Conservation (phyloP, 2,113 vertebrate species). For the Larimichthys polyactis region DNA sequence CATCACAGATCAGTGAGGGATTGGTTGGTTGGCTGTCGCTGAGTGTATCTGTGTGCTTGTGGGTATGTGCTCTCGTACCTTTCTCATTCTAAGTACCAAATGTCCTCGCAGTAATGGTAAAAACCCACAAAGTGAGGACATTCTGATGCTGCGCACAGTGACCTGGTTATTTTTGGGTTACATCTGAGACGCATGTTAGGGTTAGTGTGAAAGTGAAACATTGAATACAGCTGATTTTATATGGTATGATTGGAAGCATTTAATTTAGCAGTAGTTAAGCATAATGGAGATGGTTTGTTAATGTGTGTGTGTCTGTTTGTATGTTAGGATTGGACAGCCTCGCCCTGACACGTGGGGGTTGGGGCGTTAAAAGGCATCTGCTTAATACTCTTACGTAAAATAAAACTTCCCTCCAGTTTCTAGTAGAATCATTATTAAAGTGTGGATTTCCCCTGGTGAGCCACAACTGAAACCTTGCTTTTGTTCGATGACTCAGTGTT, state of each 20-base stretch:
- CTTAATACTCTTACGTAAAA: slow-evolving; percentile 87
- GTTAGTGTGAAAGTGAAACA: not conserved
- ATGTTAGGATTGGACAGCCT: slow-evolving; percentile 59
- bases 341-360: slow-evolving; percentile 48
- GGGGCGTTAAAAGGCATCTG: slow-evolving; percentile 77
- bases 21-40: slow-evolving; percentile 56
- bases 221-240: not conserved
- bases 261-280: not conserved
- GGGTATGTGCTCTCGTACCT: slow-evolving; percentile 20
- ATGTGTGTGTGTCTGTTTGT: slow-evolving; percentile 32
- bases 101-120: slow-evolving; percentile 17
- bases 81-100: slow-evolving; percentile 27
- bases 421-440: slow-evolving; percentile 73
- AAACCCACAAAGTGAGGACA: not conserved
- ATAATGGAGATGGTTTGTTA: not conserved
- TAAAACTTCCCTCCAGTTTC: slow-evolving; percentile 68
- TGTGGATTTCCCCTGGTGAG: slow-evolving; percentile 60
- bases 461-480: not conserved
- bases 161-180: not conserved
- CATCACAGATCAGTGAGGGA: slow-evolving; percentile 75
- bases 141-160: not conserved
- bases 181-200: not conserved
- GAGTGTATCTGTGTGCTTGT: slow-evolving; percentile 39
- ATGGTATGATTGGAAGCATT: not conserved
- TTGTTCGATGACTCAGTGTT: slow-evolving; percentile 18